phyloP scores from a whole-genome alignment of 2,888 invertebrate species.

The Synanthedon myopaeformis region DNA sequence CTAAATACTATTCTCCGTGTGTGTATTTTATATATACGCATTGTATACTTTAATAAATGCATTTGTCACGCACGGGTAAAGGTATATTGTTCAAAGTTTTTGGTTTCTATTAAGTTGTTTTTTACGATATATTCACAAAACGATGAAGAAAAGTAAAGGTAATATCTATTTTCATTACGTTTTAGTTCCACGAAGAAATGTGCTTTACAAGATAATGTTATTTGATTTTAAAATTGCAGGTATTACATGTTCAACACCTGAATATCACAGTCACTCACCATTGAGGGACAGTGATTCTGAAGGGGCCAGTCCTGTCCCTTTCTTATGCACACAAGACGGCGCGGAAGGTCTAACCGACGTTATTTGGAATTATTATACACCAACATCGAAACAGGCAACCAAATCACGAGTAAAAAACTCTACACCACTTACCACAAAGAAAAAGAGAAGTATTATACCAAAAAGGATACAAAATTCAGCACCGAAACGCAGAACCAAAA shows the following conservation, averaged over 20 bases:
- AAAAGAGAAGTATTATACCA: slow-evolving; percentile 31
- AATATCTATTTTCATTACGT: too few relatives aligned
- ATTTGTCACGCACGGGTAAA: too few relatives aligned
- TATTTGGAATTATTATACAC: slow-evolving; percentile 64
- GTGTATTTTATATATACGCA: too few relatives aligned
- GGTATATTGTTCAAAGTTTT: too few relatives aligned
- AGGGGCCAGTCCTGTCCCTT: slow-evolving; percentile 57
- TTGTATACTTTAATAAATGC: too few relatives aligned
- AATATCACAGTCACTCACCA: slow-evolving; percentile 50
- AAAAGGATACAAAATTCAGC: slow-evolving; percentile 38
- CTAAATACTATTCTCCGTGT: too few relatives aligned
- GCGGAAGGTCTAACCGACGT: slow-evolving; percentile 61
- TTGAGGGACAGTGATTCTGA: slow-evolving; percentile 60
- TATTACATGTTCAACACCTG: slow-evolving; percentile 50
- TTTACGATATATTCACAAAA: too few relatives aligned
- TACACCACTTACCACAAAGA: slow-evolving; percentile 48
- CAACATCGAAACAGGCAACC: slow-evolving; percentile 40
- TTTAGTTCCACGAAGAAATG: too few relatives aligned
- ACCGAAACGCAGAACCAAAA: slow-evolving; percentile 37
- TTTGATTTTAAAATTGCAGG: too few relatives aligned
- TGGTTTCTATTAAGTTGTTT: too few relatives aligned
- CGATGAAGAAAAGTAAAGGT: too few relatives aligned
- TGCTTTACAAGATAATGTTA: too few relatives aligned
- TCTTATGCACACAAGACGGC: slow-evolving; percentile 63
- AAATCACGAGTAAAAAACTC: slow-evolving; percentile 36